phyloP scores from a whole-genome alignment of 2,113 vertebrate genomes.

The Elephantulus edwardii region DNA sequence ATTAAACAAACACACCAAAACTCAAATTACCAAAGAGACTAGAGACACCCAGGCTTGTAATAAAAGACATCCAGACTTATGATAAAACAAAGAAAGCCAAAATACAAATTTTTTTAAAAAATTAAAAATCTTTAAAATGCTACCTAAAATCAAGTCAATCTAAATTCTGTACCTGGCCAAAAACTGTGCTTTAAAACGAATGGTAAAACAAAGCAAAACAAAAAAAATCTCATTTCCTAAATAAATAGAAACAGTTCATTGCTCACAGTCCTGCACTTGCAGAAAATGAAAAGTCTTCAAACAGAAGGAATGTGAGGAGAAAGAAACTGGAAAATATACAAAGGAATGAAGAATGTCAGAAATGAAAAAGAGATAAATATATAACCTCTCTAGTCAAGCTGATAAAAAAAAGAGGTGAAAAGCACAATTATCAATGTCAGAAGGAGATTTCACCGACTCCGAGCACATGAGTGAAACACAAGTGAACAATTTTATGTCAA shows the following conservation, averaged over 20 bases:
- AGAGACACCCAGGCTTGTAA: not conserved
- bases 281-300: constrained; percentile 30
- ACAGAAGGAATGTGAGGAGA: constrained; percentile 49
- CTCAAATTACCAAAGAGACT: not conserved
- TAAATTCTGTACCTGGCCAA: constrained; percentile 32
- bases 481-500: constrained; percentile 3
- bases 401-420: not conserved
- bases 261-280: not conserved
- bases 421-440: not conserved
- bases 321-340: not conserved
- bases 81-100: constrained; percentile 8
- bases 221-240: not conserved
- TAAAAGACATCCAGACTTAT: not conserved
- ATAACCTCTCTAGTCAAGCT: not conserved
- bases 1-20: constrained; percentile 23
- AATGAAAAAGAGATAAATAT: constrained; percentile 46
- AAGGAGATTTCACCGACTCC: not conserved
- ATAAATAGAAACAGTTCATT: constrained; percentile 1
- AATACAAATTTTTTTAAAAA: too few relatives aligned
- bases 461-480: not conserved
- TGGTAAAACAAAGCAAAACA: not conserved
- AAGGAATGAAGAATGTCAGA: not conserved
- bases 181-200: constrained; percentile 26
- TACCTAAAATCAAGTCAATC: not conserved
- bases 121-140: not conserved